Evolutionary conservation across 1,140 invertebrate species (phyloP), one percentile per base, ranked within the genome.

Genomic region (Drosophila ercepeae): DNA sequence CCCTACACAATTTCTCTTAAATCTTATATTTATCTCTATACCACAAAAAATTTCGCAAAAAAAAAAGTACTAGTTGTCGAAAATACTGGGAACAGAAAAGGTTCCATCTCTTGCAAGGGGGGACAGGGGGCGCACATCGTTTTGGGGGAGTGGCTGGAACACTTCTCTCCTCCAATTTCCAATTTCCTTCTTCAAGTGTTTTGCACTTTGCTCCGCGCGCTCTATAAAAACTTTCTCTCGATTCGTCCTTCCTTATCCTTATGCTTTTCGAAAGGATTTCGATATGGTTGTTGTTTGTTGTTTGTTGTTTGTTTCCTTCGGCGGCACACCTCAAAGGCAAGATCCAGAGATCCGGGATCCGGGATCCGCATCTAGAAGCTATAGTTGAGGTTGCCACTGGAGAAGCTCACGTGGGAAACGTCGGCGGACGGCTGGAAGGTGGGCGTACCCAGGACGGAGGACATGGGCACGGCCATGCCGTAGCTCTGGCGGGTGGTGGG

Each of bases 351-450:
- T 14, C 32, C n/a, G 1, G 6, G 13, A 14, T 6, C 13, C 36
- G 29, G 29, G 29, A 39, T 5, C 1, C 11, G 8, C 21, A 4
- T 23, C 5, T 71, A 90, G 44, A 90, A 91, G 19, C 60, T 90
- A 32, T 91, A 91, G 41, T 54, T 74, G 11, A 90, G 65, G 27
- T 88, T 84, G 57, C 89, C 89, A 27, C 89, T 89, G 7, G 52
- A 68, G 71, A 78, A 90, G 36, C 71, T 89, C 5, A 91, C 89
- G 19, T 78, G 78, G n/a, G 89, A 90, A 11, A 90, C 89, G 8
- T 81, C 78, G 18, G 89, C 57, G 4, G 69, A 68, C 64, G 64
- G 65, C 34, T 82, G 67, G 32, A 63, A 76, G 11, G 69, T 18
- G 27, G 81, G 18, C 9, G 81, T 19, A 21, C 36, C 50, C 64